Conservation (phyloP, 2,888 invertebrate species). For the Cyclophora punctaria region DNA sequence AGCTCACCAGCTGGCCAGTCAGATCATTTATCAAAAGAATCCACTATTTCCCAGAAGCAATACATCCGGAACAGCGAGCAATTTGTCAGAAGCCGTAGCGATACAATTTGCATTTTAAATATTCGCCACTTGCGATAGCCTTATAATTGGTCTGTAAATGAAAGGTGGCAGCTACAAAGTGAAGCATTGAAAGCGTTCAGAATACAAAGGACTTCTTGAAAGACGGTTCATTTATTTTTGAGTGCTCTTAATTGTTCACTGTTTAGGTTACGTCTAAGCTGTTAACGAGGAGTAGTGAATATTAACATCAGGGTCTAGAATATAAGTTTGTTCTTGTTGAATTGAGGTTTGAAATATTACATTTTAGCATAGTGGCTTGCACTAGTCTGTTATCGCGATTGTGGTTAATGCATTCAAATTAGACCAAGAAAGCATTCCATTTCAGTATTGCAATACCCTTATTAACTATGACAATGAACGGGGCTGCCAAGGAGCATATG, state of each 20-base stretch:
- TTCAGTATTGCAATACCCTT: too few species aligned
- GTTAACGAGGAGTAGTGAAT: not conserved
- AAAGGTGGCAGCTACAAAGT: constrained; percentile 24
- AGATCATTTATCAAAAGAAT: too few species aligned
- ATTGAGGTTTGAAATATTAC: too few species aligned
- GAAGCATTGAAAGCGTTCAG: constrained; percentile 19
- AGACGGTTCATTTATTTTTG: constrained; percentile 19
- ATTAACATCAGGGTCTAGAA: not conserved
- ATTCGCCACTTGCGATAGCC: constrained; percentile 4
- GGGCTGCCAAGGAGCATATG: too few species aligned
- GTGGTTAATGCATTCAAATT: too few species aligned
- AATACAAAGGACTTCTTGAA: constrained; percentile 19
- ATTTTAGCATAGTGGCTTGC: too few species aligned
- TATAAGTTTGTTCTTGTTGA: too few species aligned
- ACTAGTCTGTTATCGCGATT: too few species aligned
- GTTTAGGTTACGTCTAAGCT: not conserved
- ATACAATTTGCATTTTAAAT: constrained; percentile 11
- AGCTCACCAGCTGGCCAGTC: too few species aligned
- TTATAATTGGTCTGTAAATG: constrained; percentile 28
- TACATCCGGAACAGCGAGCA: not conserved
- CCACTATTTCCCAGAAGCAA: not conserved
- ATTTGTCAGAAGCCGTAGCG: constrained; percentile 4
- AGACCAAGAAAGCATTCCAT: too few species aligned
- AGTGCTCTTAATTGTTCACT: constrained; percentile 18
- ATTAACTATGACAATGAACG: too few species aligned